Conservation (phyloP, 2,888 invertebrate genomes). For the Pachydiplax longipennis region DNA sequence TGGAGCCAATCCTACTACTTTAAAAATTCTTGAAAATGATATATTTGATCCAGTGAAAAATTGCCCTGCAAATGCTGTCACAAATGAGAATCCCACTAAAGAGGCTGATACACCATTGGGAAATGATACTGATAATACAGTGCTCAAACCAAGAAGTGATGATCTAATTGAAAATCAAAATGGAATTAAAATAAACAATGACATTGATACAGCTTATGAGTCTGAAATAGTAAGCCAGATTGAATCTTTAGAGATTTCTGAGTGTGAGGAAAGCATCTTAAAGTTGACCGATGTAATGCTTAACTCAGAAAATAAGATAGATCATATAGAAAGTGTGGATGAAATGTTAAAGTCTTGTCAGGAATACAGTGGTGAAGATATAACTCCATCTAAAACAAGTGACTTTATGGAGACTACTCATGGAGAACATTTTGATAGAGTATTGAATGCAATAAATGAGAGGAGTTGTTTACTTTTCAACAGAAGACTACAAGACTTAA, state of each 20-base stretch:
- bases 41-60: not conserved
- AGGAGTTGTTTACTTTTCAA: not conserved
- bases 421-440: not conserved
- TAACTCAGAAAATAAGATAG: not conserved
- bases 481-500: not conserved
- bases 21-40: not conserved
- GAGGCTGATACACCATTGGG: not conserved
- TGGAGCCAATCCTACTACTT: not conserved
- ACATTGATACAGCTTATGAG: not conserved
- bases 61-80: not conserved
- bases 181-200: not conserved
- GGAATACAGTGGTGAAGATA: not conserved
- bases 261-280: not conserved
- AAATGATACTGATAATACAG: not conserved
- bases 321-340: not conserved
- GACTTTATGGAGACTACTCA: not conserved
- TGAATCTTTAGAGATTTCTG: not conserved
- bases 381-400: not conserved
- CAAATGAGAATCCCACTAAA: not conserved
- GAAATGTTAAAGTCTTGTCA: not conserved
- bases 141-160: not conserved
- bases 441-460: not conserved
- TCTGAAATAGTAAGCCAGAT: not conserved
- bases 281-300: not conserved
- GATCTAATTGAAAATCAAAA: not conserved